Evolutionary conservation across 2,797 vertebrate genomes (phyloP).

Genomic region (Platalea minor): DNA sequence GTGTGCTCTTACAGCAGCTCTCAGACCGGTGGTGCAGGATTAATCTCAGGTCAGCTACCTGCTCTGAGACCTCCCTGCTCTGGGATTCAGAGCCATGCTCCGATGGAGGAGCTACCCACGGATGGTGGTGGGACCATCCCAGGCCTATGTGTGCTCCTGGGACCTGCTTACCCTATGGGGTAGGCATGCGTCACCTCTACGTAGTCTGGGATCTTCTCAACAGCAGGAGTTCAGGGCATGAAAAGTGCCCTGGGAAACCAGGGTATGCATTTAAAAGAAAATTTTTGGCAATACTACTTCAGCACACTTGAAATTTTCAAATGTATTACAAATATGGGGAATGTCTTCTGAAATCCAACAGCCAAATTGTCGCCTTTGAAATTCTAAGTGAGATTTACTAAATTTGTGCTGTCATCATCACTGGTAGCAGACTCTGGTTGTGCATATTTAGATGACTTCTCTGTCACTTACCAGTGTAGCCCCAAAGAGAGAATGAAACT

Average conservation of each 20-base stretch:
- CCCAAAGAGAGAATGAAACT: neutral
- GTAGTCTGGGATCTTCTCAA: neutral
- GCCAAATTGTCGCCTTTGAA: neutral
- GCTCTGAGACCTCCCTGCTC: neutral
- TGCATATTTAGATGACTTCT: neutral
- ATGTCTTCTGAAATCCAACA: neutral
- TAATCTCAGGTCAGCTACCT: neutral
- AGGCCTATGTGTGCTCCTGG: neutral
- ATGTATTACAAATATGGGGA: neutral
- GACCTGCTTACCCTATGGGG: neutral
- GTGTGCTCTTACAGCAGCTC: neutral
- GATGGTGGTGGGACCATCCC: neutral
- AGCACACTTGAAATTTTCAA: neutral
- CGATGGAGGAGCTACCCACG: fast-evolving
- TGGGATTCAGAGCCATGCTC: neutral
- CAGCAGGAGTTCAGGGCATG: neutral
- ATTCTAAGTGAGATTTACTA: neutral
- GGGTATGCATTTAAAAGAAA: neutral
- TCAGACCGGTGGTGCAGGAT: neutral
- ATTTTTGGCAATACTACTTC: neutral
- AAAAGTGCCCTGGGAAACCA: neutral
- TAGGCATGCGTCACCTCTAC: neutral
- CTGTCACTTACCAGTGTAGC: neutral
- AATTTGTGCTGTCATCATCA: neutral
- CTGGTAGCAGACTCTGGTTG: neutral